These are phyloP conservation scores for Condylura cristata DNA, from an alignment of 2,113 vertebrate species.

Conservation along the genomic window DNA sequence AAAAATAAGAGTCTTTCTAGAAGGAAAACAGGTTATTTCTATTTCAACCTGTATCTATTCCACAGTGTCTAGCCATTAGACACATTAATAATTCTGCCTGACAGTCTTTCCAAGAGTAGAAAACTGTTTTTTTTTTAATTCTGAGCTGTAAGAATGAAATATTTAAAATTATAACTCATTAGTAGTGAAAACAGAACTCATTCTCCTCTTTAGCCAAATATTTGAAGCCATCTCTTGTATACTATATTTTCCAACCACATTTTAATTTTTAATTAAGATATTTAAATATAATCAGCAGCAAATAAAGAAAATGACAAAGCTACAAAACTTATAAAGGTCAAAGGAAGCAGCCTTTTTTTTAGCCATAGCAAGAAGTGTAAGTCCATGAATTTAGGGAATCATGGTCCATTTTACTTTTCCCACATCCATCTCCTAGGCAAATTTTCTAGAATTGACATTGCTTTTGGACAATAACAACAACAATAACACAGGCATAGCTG, in stretches of 20 bases:
- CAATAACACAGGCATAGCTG: not conserved
- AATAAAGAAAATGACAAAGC: slow-evolving; percentile 74
- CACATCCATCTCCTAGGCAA: slow-evolving; percentile 41
- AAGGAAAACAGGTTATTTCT: slow-evolving; percentile 52
- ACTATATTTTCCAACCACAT: slow-evolving; percentile 78
- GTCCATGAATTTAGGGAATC: slow-evolving; percentile 53
- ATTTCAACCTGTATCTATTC: not conserved
- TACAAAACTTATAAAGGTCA: slow-evolving; percentile 72
- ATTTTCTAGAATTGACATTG: slow-evolving; percentile 20
- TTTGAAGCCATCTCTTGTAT: slow-evolving; percentile 72
- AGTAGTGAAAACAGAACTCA: slow-evolving; percentile 66
- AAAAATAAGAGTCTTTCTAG: slow-evolving; percentile 36
- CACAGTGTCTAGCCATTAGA: not conserved
- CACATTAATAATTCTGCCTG: not conserved
- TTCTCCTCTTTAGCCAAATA: slow-evolving; percentile 72
- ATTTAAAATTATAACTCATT: slow-evolving; percentile 56
- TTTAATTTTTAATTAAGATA: slow-evolving; percentile 78
- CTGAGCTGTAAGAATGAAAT: not conserved
- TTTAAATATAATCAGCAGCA: slow-evolving; percentile 82
- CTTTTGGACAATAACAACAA: not conserved
- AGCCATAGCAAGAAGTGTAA: slow-evolving; percentile 57
- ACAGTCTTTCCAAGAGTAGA: slow-evolving; percentile 28
- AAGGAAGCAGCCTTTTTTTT: slow-evolving; percentile 74
- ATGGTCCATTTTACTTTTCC: slow-evolving; percentile 33
- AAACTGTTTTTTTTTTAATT: not conserved